Evolutionary conservation across 2,113 vertebrate species (phyloP).

Genomic region (Corythoichthys haematopterus): DNA sequence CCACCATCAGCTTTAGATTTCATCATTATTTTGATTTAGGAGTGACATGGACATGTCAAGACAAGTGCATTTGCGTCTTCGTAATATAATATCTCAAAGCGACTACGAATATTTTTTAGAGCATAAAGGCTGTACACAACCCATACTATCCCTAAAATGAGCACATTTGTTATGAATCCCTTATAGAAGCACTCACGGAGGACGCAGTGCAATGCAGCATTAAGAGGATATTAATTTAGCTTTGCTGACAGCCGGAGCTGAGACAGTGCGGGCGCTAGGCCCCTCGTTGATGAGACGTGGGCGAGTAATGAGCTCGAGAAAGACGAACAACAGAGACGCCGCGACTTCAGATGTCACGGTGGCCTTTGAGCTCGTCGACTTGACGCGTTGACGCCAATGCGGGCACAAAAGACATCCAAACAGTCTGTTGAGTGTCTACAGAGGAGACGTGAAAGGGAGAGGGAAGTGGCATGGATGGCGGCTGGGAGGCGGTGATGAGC

Average conservation of each 20-base stretch:
- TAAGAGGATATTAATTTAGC: conserved; percentile 26
- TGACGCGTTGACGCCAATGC: conserved; percentile 29
- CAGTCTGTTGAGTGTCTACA: conserved; percentile 25
- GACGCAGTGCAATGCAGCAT: conserved; percentile 25
- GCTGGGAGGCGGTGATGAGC: conserved; percentile 21
- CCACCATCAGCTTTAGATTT: conserved; percentile 1
- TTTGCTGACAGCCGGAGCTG: conserved; percentile 26
- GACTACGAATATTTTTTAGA: too few species aligned
- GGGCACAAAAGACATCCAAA: conserved; percentile 37
- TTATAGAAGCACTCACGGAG: conserved; percentile 8
- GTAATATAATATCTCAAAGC: too few species aligned
- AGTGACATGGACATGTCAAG: not conserved
- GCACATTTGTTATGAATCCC: conserved; percentile 3
- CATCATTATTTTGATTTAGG: conserved; percentile 3
- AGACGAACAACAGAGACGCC: conserved; percentile 33
- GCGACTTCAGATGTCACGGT: conserved; percentile 25
- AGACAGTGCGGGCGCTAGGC: conserved; percentile 28
- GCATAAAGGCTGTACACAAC: not conserved
- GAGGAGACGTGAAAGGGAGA: conserved; percentile 28
- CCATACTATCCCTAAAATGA: conserved; percentile 5
- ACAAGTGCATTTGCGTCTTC: not conserved
- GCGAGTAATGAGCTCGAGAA: conserved; percentile 44
- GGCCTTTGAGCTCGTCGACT: conserved; percentile 46
- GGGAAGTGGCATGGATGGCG: conserved; percentile 29
- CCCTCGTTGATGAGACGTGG: conserved; percentile 33